Evolutionary conservation across 2,888 invertebrate genomes (phyloP), one percentile per base, ranked within the genome.

Genomic region (Anoplius nigerrimus): DNA sequence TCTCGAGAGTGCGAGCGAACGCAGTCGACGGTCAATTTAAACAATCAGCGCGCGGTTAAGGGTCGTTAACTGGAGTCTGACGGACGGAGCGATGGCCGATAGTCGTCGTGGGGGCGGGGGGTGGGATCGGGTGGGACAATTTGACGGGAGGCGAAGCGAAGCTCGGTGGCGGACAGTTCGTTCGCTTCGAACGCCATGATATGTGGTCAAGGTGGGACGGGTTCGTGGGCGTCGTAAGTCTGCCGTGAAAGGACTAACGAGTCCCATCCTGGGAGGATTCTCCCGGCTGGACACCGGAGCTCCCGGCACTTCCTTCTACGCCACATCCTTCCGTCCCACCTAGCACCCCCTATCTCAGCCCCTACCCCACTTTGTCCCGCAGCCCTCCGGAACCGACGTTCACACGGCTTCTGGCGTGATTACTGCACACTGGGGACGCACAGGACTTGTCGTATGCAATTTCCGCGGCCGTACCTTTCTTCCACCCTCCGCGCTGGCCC

Each of bases 191-290:
- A 73, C 71, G 67, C 65, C 71, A 75, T 78, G 78, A 81, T 34
- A 34, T 34, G 34, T 34, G 34, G 34, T 34, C 34, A 13, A 5
- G 34, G 69, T 67, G 75, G 71, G 69, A 75, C 59, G 66, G 66
- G 67, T n/a, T 69, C 59, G 48, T 63, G 72, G 68, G 65, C 58
- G 66, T 62, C 76, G 80, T 81, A 82, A 82, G 76, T 80, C 82
- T 81, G 77, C 56, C 80, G 70, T 73, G 66, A 70, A 72, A 75
- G 70, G 77, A 75, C 77, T 82, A 82, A 82, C 82, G 82, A 82
- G 81, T 68, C 66, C 66, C 66, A 72, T 72, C 78, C 78, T 71
- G 67, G 60, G 69, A 72, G 76, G 66, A 75, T 78, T 74, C 75
- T 66, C 70, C 34, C 61, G 63, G 46, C 61, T 64, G 56, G 66